Percentiles rank a stretch among this genome's conserved stretches.
Evolutionary conservation across 1,140 invertebrate genomes (phyloP).

Genomic region (Nymphalis io): DNA sequence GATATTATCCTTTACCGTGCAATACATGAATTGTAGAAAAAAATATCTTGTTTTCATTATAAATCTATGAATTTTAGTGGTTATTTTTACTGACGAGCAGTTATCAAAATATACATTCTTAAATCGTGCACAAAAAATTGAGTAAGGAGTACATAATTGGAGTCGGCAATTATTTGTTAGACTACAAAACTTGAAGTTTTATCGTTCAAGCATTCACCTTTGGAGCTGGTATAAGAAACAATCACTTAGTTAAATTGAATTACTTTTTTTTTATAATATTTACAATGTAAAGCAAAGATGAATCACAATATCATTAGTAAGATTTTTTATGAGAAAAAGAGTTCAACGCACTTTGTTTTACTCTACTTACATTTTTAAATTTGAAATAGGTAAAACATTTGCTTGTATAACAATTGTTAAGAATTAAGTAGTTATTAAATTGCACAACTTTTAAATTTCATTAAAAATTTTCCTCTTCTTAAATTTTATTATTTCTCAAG

Average conservation of each 20-base stretch:
- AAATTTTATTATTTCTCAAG: too few relatives aligned
- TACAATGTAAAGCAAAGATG: neutral
- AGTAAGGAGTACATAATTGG: neutral
- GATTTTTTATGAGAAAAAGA: conserved; percentile 19
- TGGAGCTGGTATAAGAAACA: neutral
- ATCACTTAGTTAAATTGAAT: neutral
- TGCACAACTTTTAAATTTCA: neutral
- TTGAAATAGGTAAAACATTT: neutral
- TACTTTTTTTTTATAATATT: neutral
- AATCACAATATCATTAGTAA: neutral
- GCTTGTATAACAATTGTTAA: too few relatives aligned
- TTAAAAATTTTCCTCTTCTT: too few relatives aligned
- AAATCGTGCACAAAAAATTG: neutral
- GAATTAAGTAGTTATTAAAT: too few relatives aligned
- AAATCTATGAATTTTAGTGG: too few relatives aligned
- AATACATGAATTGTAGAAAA: too few relatives aligned
- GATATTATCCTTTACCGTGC: too few relatives aligned
- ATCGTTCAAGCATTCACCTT: neutral
- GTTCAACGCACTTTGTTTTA: conserved; percentile 27
- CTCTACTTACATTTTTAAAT: neutral
- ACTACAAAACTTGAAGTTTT: neutral
- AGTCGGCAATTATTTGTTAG: neutral
- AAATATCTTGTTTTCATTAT: too few relatives aligned
- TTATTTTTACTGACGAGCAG: too few relatives aligned
- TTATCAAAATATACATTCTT: neutral